Conservation (phyloP, 2,888 invertebrate genomes). For the Diarsia brunnea region DNA sequence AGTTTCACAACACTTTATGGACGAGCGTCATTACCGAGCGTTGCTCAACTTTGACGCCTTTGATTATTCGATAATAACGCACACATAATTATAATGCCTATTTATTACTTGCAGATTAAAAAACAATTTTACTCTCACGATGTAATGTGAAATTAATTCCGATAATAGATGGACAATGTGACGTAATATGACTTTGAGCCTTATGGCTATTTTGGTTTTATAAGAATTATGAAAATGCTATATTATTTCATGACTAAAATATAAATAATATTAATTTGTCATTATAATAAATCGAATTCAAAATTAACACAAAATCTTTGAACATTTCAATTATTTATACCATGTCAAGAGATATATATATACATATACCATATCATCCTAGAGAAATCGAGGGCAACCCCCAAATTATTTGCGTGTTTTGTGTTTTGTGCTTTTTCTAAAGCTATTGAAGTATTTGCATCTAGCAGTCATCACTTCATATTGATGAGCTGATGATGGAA, state of each 20-base stretch:
- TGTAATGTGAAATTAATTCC: constrained; percentile 62
- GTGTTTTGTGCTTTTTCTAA: too few species aligned
- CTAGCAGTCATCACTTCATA: too few species aligned
- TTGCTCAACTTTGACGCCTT: constrained; percentile 78
- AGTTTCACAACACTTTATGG: constrained; percentile 80
- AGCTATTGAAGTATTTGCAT: too few species aligned
- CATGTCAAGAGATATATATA: too few species aligned
- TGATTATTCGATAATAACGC: constrained; percentile 74
- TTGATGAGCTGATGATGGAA: too few species aligned
- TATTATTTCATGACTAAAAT: background rate
- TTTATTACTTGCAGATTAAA: constrained; percentile 66
- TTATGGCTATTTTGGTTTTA: background rate
- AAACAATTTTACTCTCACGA: constrained; percentile 61
- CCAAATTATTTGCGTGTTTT: too few species aligned
- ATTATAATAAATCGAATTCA: too few species aligned
- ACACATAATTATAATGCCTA: constrained; percentile 65
- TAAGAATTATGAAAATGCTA: background rate
- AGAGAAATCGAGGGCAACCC: too few species aligned
- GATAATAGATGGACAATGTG: constrained; percentile 42
- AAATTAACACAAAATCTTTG: too few species aligned
- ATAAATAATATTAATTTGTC: too few species aligned
- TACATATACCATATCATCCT: too few species aligned
- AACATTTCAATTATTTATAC: too few species aligned
- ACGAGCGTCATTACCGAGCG: constrained; percentile 75
- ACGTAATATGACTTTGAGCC: constrained; percentile 24